Conservation (phyloP, 2,888 invertebrate species). For the Cyclophora albipunctata region DNA sequence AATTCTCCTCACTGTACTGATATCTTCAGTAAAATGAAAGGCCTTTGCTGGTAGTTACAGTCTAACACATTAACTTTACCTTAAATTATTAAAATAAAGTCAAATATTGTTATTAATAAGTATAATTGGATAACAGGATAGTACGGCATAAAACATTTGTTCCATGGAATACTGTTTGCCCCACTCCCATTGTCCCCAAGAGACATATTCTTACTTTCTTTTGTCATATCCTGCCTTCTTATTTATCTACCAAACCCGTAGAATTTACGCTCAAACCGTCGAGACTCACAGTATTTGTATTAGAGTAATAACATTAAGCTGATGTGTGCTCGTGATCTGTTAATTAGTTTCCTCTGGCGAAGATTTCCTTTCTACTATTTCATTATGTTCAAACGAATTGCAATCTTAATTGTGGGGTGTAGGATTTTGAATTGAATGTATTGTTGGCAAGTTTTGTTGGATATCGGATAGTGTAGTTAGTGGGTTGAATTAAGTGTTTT, state of each 20-base stretch:
- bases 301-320: conserved; percentile 45
- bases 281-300: conserved; percentile 19
- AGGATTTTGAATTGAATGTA: neutral
- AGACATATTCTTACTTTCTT: too few species aligned
- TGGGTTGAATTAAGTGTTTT: neutral
- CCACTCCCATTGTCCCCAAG: too few species aligned
- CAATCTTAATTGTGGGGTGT: neutral
- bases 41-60: too few species aligned
- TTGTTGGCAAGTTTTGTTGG: neutral
- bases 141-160: too few species aligned
- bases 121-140: too few species aligned
- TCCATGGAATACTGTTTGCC: too few species aligned
- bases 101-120: too few species aligned
- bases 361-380: conserved; percentile 33
- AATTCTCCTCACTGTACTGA: too few species aligned
- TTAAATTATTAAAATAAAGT: too few species aligned
- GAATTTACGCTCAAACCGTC: neutral
- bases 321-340: conserved; percentile 44
- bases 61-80: too few species aligned
- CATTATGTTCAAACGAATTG: conserved; percentile 4
- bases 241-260: neutral
- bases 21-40: too few species aligned
- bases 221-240: too few species aligned
- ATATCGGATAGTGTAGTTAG: neutral
- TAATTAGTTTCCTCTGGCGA: conserved; percentile 51